These are phyloP conservation scores for Parnassius smintheus DNA, from an alignment of 2,888 invertebrate species.

Conservation along the genomic window DNA sequence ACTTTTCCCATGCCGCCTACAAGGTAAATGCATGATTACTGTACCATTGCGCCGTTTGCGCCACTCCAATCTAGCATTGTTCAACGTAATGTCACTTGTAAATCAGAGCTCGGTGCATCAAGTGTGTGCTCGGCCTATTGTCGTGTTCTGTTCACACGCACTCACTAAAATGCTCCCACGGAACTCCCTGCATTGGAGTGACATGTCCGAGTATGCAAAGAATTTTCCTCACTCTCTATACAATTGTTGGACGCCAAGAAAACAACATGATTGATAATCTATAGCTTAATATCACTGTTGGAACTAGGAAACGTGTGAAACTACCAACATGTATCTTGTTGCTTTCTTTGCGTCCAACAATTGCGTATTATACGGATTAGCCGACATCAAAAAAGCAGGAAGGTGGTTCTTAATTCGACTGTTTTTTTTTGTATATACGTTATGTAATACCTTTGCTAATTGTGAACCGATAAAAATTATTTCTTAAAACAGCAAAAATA, in stretches of 20 bases:
- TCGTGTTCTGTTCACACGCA: conserved; percentile 70
- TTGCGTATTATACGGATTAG: conserved; percentile 20
- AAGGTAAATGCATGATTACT: conserved; percentile 64
- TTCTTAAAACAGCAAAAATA: too few relatives aligned
- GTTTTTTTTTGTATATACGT: too few relatives aligned
- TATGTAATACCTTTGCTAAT: too few relatives aligned
- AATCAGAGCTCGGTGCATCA: conserved; percentile 67
- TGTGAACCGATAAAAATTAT: too few relatives aligned
- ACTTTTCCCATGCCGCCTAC: conserved; percentile 72
- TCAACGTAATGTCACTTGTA: conserved; percentile 71
- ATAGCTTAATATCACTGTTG: neutral
- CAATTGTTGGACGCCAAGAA: conserved; percentile 8
- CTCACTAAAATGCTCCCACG: conserved; percentile 74
- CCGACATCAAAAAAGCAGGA: too few relatives aligned
- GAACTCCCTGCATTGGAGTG: conserved; percentile 38
- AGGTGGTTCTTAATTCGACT: too few relatives aligned
- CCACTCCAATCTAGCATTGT: conserved; percentile 63
- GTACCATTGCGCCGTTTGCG: conserved; percentile 63
- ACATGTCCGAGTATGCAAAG: conserved; percentile 39
- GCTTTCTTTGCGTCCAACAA: conserved; percentile 12
- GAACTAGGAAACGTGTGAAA: neutral
- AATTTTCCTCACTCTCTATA: conserved; percentile 37
- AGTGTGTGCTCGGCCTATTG: conserved; percentile 66
- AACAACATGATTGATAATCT: conserved; percentile 15
- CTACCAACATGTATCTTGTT: neutral